These are phyloP conservation scores for Acronicta alni DNA, from an alignment of 2,888 invertebrate genomes.

Conservation along the genomic window DNA sequence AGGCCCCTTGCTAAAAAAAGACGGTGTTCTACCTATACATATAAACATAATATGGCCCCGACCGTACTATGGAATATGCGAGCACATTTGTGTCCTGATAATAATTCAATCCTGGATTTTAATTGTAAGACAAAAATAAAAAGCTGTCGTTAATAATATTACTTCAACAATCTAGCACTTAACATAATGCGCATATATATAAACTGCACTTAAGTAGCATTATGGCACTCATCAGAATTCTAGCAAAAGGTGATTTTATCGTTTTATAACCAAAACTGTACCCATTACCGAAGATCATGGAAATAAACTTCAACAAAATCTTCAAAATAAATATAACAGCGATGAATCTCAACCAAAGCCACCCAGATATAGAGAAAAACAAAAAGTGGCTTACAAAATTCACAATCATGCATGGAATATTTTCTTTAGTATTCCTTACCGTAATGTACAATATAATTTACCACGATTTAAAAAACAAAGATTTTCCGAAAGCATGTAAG, in stretches of 20 bases:
- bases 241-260: too few relatives aligned
- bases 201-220: too few relatives aligned
- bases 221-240: too few relatives aligned
- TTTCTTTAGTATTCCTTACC: constrained; percentile 21
- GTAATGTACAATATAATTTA: constrained; percentile 49
- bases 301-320: constrained; percentile 49
- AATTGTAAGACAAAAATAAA: too few relatives aligned
- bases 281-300: constrained; percentile 38
- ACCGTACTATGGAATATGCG: too few relatives aligned
- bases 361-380: constrained; percentile 48
- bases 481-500: constrained; percentile 50
- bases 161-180: constrained; percentile 16
- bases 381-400: constrained; percentile 49
- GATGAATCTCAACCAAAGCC: constrained; percentile 39
- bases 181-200: constrained; percentile 17
- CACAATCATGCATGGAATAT: constrained; percentile 29
- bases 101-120: too few relatives aligned
- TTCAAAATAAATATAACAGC: constrained; percentile 42
- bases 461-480: constrained; percentile 35
- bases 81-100: too few relatives aligned
- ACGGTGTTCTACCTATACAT: too few relatives aligned
- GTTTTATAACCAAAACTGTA: too few relatives aligned
- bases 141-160: too few relatives aligned
- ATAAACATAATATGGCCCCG: too few relatives aligned
- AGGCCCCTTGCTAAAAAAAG: too few relatives aligned